Base-by-base conservation (phyloP, 2,113 vertebrate genomes). In the Mesitornis unicolor region DNA sequence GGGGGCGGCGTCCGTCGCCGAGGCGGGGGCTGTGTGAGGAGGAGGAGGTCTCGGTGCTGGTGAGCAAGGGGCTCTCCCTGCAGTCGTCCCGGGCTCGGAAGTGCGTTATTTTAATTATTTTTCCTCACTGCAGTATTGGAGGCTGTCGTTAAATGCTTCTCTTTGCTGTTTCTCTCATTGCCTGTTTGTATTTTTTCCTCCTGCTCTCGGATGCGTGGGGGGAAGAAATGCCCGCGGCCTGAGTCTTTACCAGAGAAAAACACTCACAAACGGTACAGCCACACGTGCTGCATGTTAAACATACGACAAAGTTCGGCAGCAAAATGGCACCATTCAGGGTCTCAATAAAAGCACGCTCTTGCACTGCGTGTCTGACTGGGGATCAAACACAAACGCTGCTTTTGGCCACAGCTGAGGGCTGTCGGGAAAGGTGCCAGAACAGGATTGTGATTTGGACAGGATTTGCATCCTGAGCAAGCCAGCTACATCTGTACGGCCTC, bases 111-210 rank as follows among this genome's bases (percentile, higher is more conserved):
- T 19, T 16, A 4, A 1, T 7, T 17, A 19, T 38, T 7, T 38
- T 7, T 40, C 45, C 70, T 40, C 51, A 0, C 48, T 2, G 48
- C 50, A 2, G 14, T 3, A 1, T 10, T 3, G 47, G 7, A 0
- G 8, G 43, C 28, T 38, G 0, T 4, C 2, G 9, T 2, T 3
- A 6, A 18, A 9, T 1, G 16, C 31, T 8, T 1, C 6, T 2
- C 1, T 15, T 6, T 10, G 11, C 69, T 16, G 21, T 10, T 33
- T 14, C 47, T 14, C 36, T 10, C 25, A 0, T 6, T 7, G 3
- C 15, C 16, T 11, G 2, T 25, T 43, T 40, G 54, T 6, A 0
- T 35, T 56, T 29, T 51, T 40, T 9, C 4, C 9, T 7, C 9
- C 24, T 24, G 13, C 11, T 3, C 25, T 28, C 13, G 9, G 45